A percentile compares a stretch with the other conserved stretches of the same genome.
These are phyloP conservation scores for Drosophila histrio DNA, from an alignment of 2,888 invertebrate genomes.

Conservation along the genomic window DNA sequence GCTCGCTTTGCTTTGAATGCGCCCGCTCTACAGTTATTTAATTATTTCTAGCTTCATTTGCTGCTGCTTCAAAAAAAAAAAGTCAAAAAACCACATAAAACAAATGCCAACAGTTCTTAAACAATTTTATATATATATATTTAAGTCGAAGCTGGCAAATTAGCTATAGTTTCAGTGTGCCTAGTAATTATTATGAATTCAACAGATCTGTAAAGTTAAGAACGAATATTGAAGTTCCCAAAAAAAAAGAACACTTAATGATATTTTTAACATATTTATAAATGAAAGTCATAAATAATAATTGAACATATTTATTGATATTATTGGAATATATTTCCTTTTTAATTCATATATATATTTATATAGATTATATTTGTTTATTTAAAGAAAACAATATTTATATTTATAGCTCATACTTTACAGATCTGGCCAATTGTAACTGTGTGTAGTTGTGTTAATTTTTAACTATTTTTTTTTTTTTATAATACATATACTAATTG, in stretches of 20 bases:
- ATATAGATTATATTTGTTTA: background rate
- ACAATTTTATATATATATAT: conserved; percentile 1
- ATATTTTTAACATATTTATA: no score
- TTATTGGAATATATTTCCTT: background rate
- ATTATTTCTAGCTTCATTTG: conserved; percentile 47
- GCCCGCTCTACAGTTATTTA: conserved; percentile 32
- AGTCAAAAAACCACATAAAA: conserved; percentile 4
- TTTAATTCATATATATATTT: background rate
- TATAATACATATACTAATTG: conserved; percentile 18
- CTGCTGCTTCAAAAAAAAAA: conserved; percentile 40
- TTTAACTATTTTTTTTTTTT: conserved; percentile 15
- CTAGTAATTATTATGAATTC: conserved; percentile 24
- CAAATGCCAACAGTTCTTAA: conserved; percentile 8
- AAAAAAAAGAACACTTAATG: background rate
- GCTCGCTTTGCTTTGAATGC: conserved; percentile 70
- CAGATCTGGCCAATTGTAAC: conserved; percentile 34
- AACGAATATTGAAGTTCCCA: no score
- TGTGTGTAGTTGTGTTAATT: conserved; percentile 37
- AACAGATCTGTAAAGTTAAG: conserved; percentile 31
- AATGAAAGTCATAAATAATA: no score
- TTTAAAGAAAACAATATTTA: background rate
- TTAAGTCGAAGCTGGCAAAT: conserved; percentile 32
- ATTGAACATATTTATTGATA: background rate
- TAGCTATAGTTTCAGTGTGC: conserved; percentile 47
- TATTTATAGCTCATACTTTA: background rate